Conservation (phyloP, 1,140 invertebrate species). For the Eriocheir sinensis region DNA sequence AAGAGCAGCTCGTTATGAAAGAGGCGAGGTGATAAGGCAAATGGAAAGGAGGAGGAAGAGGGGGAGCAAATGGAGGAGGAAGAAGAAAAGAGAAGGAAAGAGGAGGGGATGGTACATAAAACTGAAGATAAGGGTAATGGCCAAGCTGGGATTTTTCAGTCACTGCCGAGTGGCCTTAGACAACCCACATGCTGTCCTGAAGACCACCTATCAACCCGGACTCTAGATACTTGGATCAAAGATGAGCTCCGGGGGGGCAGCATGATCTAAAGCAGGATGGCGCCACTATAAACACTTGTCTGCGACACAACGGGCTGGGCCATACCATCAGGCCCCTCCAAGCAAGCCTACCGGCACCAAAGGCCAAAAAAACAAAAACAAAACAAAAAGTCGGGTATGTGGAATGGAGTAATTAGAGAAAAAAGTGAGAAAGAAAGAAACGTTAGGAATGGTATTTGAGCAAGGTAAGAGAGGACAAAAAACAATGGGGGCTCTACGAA, state of each 20-base stretch:
- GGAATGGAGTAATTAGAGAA: not conserved
- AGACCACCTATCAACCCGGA: no score
- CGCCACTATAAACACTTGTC: no score
- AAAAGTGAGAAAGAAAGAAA: constrained; percentile 1
- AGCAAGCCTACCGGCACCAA: no score
- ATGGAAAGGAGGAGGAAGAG: not conserved
- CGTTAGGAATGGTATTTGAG: not conserved
- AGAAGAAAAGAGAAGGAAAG: not conserved
- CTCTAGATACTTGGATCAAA: no score
- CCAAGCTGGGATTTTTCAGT: no score
- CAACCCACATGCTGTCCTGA: no score
- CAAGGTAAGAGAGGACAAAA: not conserved
- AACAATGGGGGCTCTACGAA: not conserved
- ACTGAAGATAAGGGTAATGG: not conserved
- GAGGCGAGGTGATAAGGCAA: not conserved
- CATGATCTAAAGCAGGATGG: no score
- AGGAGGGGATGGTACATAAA: not conserved
- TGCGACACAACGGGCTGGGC: no score
- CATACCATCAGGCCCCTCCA: no score
- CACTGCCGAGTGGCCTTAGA: no score
- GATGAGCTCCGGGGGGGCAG: no score
- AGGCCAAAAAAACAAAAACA: not conserved
- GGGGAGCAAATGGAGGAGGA: not conserved
- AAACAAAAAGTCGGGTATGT: not conserved
- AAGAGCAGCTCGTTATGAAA: no score